phyloP scores from a whole-genome alignment of 2,888 invertebrate species.

The Antheraea yamamai region DNA sequence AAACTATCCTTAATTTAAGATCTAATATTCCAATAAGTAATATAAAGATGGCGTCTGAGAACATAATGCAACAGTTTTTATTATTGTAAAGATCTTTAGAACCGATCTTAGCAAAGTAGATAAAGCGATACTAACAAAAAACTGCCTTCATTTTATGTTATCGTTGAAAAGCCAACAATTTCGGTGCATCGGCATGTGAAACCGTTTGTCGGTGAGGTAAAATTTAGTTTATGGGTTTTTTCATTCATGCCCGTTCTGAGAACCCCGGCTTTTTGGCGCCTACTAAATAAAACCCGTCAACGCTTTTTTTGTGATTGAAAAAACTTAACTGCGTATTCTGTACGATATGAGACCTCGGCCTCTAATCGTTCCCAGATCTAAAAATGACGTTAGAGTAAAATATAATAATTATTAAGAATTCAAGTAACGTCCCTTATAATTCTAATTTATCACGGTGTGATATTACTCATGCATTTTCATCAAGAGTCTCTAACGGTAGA shows the following conservation, averaged over 20 bases:
- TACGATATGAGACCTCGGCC: neutral
- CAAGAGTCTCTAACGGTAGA: no score
- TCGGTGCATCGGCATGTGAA: slow-evolving; percentile 74
- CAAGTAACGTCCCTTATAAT: neutral
- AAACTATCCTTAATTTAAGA: neutral
- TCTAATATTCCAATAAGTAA: neutral
- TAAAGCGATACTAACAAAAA: slow-evolving; percentile 50
- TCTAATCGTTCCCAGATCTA: neutral
- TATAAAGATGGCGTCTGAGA: neutral
- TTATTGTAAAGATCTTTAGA: slow-evolving; percentile 18
- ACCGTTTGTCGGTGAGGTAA: slow-evolving; percentile 65
- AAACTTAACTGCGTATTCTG: neutral
- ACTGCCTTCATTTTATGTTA: slow-evolving; percentile 46
- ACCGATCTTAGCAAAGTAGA: slow-evolving; percentile 36
- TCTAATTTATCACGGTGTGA: neutral
- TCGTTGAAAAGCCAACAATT: slow-evolving; percentile 62
- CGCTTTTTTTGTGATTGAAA: slow-evolving; percentile 44
- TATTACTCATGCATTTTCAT: neutral
- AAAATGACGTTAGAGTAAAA: neutral
- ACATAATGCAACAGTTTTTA: slow-evolving; percentile 10
- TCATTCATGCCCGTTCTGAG: slow-evolving; percentile 72
- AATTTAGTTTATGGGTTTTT: slow-evolving; percentile 69
- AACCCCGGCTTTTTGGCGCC: slow-evolving; percentile 79
- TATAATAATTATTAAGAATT: neutral
- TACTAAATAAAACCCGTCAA: slow-evolving; percentile 54